Evolutionary conservation across 2,113 vertebrate genomes (phyloP).

Genomic region (Panthera tigris): DNA sequence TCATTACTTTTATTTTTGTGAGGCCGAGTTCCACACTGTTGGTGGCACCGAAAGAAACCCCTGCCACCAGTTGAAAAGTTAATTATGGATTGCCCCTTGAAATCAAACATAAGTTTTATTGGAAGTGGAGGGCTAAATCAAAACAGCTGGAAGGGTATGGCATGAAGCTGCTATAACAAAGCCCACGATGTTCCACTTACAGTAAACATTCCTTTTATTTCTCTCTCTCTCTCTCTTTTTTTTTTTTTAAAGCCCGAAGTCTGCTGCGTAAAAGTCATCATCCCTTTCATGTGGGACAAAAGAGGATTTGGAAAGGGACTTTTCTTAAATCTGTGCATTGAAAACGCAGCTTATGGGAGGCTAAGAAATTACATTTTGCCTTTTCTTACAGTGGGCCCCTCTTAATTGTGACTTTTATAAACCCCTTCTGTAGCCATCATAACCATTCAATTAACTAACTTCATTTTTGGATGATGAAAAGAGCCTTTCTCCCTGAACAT

Average conservation of each 20-base stretch:
- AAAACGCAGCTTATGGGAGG: constrained; percentile 81
- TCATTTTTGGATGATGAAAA: constrained; percentile 76
- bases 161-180: constrained; percentile 79
- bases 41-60: constrained; percentile 84
- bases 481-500: constrained; percentile 73
- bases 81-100: constrained; percentile 90
- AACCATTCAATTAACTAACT: constrained; percentile 80
- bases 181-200: constrained; percentile 83
- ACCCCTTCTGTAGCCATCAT: constrained; percentile 75
- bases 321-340: constrained; percentile 82
- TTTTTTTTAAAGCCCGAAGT: constrained; percentile 75
- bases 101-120: constrained; percentile 88
- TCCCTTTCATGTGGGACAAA: constrained; percentile 86
- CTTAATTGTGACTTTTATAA: constrained; percentile 78
- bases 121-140: constrained; percentile 88
- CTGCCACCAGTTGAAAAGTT: constrained; percentile 90
- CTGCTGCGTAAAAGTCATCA: constrained; percentile 76
- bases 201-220: constrained; percentile 83
- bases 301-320: constrained; percentile 84
- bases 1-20: constrained; percentile 52
- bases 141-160: constrained; percentile 89
- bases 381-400: constrained; percentile 77
- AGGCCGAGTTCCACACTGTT: constrained; percentile 79
- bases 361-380: constrained; percentile 77
- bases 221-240: constrained; percentile 62